phyloP scores from a whole-genome alignment of 2,888 invertebrate species.

The Crocallis elinguaria region DNA sequence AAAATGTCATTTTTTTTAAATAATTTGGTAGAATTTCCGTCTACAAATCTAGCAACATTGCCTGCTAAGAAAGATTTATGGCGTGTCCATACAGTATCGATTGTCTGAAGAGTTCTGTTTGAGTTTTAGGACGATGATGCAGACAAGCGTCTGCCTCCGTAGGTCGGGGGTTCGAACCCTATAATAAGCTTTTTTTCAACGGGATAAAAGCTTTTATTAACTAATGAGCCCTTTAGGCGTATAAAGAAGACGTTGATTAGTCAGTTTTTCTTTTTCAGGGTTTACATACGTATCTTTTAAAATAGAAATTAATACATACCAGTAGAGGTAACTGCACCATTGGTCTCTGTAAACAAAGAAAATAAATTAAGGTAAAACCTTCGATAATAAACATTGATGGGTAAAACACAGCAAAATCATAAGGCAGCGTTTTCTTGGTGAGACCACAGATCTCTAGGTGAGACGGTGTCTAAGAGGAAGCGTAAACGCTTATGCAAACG shows the following conservation, averaged over 20 bases:
- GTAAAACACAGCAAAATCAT: no score
- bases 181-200: no score
- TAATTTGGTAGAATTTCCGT: background rate
- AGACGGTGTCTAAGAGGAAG: no score
- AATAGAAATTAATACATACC: constrained; percentile 56
- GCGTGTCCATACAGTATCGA: background rate
- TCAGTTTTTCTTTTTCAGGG: background rate
- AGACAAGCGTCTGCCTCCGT: no score
- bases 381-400: background rate
- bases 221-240: no score
- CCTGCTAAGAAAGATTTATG: background rate
- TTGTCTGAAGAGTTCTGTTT: constrained; percentile 6
- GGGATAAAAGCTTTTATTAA: no score
- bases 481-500: no score
- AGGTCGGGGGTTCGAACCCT: no score
- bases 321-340: constrained; percentile 81
- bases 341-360: constrained; percentile 76
- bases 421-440: no score
- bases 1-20: background rate
- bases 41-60: background rate
- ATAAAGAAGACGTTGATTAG: no score
- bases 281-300: background rate
- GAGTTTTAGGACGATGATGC: background rate
- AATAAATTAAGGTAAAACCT: background rate
- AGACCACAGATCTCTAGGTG: no score